Evolutionary conservation across 2,888 invertebrate genomes (phyloP).

Genomic region (Dynastes hyllus): DNA sequence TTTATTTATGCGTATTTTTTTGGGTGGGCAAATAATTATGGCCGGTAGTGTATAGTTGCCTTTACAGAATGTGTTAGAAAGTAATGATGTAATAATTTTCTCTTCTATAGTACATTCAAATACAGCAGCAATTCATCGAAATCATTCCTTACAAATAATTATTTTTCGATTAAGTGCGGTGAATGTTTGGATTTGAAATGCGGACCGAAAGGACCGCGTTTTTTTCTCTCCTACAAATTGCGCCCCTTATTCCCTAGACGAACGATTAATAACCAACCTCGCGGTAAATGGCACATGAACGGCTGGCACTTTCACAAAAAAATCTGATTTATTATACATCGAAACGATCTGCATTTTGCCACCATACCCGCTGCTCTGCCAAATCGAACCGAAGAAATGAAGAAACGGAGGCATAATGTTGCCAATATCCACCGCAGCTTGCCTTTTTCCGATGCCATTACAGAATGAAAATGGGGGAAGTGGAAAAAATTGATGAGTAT

Average conservation of each 20-base stretch:
- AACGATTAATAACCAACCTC: slow-evolving; percentile 68
- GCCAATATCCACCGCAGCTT: slow-evolving; percentile 63
- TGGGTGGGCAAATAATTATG: no score
- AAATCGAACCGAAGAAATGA: slow-evolving; percentile 21
- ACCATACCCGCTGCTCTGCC: slow-evolving; percentile 36
- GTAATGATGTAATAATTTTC: background rate
- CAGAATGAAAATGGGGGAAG: slow-evolving; percentile 17
- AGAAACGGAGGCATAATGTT: slow-evolving; percentile 60
- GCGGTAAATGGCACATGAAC: slow-evolving; percentile 67
- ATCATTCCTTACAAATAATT: background rate
- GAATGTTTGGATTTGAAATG: background rate
- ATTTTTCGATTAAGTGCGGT: background rate
- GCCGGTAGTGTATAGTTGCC: background rate
- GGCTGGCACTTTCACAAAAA: slow-evolving; percentile 55
- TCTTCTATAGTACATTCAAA: background rate
- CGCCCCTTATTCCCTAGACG: slow-evolving; percentile 58
- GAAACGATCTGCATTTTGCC: slow-evolving; percentile 65
- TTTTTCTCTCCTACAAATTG: slow-evolving; percentile 27
- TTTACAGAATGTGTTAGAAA: background rate
- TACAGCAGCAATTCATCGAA: background rate
- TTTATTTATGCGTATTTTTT: no score
- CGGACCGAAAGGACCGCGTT: background rate
- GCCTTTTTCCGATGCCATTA: slow-evolving; percentile 27
- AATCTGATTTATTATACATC: slow-evolving; percentile 67
- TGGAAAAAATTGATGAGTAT: background rate